Percentiles rank a stretch among this genome's conserved stretches.
phyloP scores from a whole-genome alignment of 2,888 invertebrate species.

The Acrobasis suavella region DNA sequence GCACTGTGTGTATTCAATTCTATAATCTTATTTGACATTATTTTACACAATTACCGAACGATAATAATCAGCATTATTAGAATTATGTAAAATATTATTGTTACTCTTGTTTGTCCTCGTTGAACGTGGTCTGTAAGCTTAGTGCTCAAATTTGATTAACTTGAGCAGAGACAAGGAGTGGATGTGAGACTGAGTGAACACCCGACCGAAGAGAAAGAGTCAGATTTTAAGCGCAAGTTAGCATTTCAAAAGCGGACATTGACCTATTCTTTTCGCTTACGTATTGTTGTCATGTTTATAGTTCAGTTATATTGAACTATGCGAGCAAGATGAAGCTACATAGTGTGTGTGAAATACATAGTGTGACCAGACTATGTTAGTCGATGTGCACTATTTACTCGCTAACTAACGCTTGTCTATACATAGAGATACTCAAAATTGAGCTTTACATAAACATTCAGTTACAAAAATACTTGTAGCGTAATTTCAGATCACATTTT shows the following conservation, averaged over 20 bases:
- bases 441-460: slow-evolving; percentile 77
- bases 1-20: slow-evolving; percentile 82
- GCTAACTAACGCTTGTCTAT: not conserved
- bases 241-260: not conserved
- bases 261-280: not conserved
- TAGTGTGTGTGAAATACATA: not conserved
- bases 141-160: not conserved
- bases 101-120: slow-evolving; percentile 28
- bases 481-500: slow-evolving; percentile 79
- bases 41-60: slow-evolving; percentile 65
- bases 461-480: slow-evolving; percentile 80
- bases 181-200: slow-evolving; percentile 11
- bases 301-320: not conserved
- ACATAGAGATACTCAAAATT: slow-evolving; percentile 67
- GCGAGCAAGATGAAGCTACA: not conserved
- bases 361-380: not conserved
- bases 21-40: slow-evolving; percentile 68
- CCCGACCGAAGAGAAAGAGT: slow-evolving; percentile 16
- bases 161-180: slow-evolving; percentile 1
- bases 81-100: slow-evolving; percentile 42
- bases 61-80: slow-evolving; percentile 47
- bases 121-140: slow-evolving; percentile 9
- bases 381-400: not conserved
- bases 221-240: slow-evolving; percentile 17
- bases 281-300: not conserved